Percentiles rank a stretch among this genome's conserved stretches.
Evolutionary conservation across 2,888 invertebrate species (phyloP).

Genomic region (Drosophila hawaiiensis): DNA sequence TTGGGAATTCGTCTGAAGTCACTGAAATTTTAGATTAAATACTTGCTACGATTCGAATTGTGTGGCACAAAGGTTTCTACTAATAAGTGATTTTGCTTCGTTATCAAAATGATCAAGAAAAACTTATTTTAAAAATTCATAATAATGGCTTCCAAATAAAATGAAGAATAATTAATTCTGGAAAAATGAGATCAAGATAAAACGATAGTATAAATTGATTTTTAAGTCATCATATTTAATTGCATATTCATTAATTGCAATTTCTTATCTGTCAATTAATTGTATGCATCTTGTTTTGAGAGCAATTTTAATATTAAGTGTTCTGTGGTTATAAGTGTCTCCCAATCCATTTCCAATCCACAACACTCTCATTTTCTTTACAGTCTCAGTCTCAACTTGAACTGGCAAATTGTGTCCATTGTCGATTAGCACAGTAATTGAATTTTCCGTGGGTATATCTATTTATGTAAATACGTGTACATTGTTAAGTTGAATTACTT

Average conservation of each 20-base stretch:
- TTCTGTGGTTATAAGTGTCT: not conserved
- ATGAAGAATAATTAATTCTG: not conserved
- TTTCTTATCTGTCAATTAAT: not conserved
- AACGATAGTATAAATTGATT: not conserved
- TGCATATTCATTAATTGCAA: not conserved
- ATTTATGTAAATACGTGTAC: conserved; percentile 80
- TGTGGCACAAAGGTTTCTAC: not conserved
- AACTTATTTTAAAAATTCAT: not conserved
- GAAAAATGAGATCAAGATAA: not conserved
- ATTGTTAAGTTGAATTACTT: conserved; percentile 82
- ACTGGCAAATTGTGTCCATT: conserved; percentile 38
- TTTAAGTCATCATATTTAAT: not conserved
- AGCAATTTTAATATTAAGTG: too few relatives aligned
- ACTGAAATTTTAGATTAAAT: too few relatives aligned
- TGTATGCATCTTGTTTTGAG: too few relatives aligned
- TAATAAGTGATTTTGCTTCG: not conserved
- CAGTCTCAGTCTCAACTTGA: not conserved
- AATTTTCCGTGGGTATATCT: conserved; percentile 70
- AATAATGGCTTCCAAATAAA: not conserved
- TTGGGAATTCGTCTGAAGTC: not conserved
- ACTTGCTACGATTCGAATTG: not conserved
- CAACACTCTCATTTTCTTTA: not conserved
- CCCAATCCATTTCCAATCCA: not conserved
- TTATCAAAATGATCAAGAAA: not conserved
- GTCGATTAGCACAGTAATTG: conserved; percentile 70